Evolutionary conservation across 2,797 vertebrate species (phyloP), one percentile per base, ranked within the genome.

Genomic region (Coracias cyanogaster): DNA sequence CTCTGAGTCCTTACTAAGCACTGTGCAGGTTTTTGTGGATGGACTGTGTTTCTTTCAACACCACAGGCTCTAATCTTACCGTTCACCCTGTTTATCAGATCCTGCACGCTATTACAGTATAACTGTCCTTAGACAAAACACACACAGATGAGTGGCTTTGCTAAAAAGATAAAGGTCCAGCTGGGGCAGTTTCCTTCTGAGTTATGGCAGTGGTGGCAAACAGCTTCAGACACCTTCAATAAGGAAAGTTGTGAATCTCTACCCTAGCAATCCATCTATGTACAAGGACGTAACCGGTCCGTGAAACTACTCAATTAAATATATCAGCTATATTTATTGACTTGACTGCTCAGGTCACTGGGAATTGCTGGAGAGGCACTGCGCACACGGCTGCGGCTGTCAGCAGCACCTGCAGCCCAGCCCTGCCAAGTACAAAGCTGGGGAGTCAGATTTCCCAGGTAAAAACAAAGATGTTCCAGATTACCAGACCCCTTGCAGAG

Each of bases 221-320:
- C 15, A 55, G 39, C 60, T 85, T 86, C 69, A 87, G 90, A 85
- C 14, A 60, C 54, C 64, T 89, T 79, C 45, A 82, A 66, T 66
- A 91, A 26, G 41, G 49, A 35, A 94, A 94, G 49, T 10, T 79
- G 77, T 76, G 84, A 86, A 83, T 58, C 37, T 86, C 61, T 81
- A 35, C 65, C 29, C 37, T 20, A 69, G 79, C 4, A 5, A 96
- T 81, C 51, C n/a, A 43, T 79, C 35, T 66, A 55, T 0, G 2
- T 88, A n/a, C 51, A 91, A 5, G 28, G 67, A 49, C 37, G 51
- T 62, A 65, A 90, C 12, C 2, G 4, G 67, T 45, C 69, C 0
- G 5, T 90, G 69, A 81, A 91, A 83, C 3, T 29, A 66, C 43
- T 58, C 39, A 28, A 19, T 79, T 90, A 55, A 90, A 82, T 55